phyloP scores from a whole-genome alignment of 2,888 invertebrate species.

The Tromatobia lineatoria region DNA sequence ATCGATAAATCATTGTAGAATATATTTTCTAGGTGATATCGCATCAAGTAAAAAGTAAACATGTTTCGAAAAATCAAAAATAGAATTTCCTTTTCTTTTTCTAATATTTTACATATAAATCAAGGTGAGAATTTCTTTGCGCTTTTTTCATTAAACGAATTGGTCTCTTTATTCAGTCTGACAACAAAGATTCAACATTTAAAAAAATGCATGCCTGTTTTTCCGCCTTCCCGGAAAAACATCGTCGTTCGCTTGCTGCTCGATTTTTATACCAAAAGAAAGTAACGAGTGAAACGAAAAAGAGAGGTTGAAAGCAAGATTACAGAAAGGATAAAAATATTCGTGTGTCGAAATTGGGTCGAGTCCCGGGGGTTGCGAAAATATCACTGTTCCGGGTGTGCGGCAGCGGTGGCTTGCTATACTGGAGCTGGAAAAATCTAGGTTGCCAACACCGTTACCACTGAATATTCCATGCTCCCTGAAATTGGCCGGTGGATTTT shows the following conservation, averaged over 20 bases:
- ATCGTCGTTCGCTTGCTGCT: background rate
- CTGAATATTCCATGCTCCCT: constrained; percentile 66
- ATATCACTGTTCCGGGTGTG: constrained; percentile 55
- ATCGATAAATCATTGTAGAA: too few relatives aligned
- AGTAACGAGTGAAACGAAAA: background rate
- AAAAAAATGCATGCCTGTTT: background rate
- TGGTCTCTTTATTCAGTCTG: too few relatives aligned
- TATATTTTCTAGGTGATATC: too few relatives aligned
- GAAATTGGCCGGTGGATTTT: constrained; percentile 60
- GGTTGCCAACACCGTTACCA: constrained; percentile 60
- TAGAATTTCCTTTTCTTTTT: too few relatives aligned
- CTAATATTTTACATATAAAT: too few relatives aligned
- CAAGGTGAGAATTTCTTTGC: too few relatives aligned
- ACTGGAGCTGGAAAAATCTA: constrained; percentile 58
- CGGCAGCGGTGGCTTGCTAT: constrained; percentile 7
- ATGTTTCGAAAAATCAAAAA: too few relatives aligned
- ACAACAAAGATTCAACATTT: background rate
- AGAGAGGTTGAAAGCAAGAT: constrained; percentile 5
- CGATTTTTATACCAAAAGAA: constrained; percentile 9
- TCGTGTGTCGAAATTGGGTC: constrained; percentile 48
- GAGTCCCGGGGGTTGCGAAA: constrained; percentile 49
- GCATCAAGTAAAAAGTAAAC: too few relatives aligned
- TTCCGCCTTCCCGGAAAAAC: background rate
- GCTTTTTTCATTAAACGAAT: too few relatives aligned
- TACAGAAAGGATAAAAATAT: constrained; percentile 28